Evolutionary conservation across 2,113 vertebrate genomes (phyloP), one percentile per base, ranked within the genome.

Genomic region (Ciconia boyciana): DNA sequence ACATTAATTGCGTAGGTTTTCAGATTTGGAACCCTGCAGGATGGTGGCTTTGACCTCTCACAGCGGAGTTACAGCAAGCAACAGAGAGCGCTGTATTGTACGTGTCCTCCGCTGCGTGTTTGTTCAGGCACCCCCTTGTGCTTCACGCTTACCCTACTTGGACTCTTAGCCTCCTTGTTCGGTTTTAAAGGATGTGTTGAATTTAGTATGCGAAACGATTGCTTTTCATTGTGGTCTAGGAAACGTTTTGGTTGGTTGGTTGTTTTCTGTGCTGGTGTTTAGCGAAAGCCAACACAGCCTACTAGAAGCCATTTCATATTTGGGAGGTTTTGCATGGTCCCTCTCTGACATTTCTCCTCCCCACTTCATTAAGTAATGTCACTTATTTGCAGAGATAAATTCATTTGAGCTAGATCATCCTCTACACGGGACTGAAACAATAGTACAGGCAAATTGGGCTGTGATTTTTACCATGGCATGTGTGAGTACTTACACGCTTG

Each of bases 1-100:
- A 8, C 72, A 5, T 20, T 1, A 64, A 9, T 4, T 2, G 70
- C 1, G 0, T 4, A 0, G 36, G 5, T 24, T 19, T 32, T 22
- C 2, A 0, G 44, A 7, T 4, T 4, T 7, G 64, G 13, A 10
- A 11, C 58, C 58, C 68, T 11, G 52, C 64, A 6, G 74, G 18
- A 25, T n/a, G 10, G 49, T 2, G 78, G 24, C 74, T 74, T 44
- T 60, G 76, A 82, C 44, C 83, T 2, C 16, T 2, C 71, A 1
- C 0, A 55, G 52, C 43, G 0, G 18, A 76, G 70, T 25, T 52
- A 7, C 2, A 29, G 34, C n/a, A 17, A 8, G 62, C 49, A 7
- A 8, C 3, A 22, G 84, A 60, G 62, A 52, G 11, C 57, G 52
- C 24, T 12, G 49, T 2, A 4, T 6, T 11, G 39, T 6, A 5